Base-by-base conservation (phyloP, 2,888 invertebrate genomes). In the Melinaea menophilus region DNA sequence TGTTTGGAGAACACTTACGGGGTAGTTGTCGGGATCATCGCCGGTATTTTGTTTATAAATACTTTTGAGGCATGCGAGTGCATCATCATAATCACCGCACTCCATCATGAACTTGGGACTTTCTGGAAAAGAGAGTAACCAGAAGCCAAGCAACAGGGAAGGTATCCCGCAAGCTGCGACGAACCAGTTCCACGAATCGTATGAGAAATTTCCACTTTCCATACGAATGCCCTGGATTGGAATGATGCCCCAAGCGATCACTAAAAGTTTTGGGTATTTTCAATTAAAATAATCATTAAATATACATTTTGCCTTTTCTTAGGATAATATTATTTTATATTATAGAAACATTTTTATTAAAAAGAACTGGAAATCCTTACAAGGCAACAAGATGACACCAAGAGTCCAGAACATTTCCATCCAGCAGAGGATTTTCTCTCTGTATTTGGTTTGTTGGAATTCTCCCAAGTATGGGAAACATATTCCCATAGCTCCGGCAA, bases 361-460 rank as follows among this genome's bases (percentile, higher is more conserved):
- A 22, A 22, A 22, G 31, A 51, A 51, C 5, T 9, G 76, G 2
- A 2, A 5, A 51, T 51, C 2, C 92, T 91, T 86, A 95, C 95
- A 89, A 77, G 95, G 95, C 62, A 95, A 83, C 69, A 93, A 80
- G 73, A 95, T 95, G 61, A 95, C 95, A 67, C 95, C 95, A 56
- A 95, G 84, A 46, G 95, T 95, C 96, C 96, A 96, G 86, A 95
- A 95, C 88, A 95, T 91, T 90, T 95, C 95, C 95, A 96, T 95
- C 95, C 95, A 95, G 84, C 95, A 95, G 65, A 95, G 92, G 77
- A 95, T 95, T 75, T 94, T 95, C 81, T 95, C 95, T 79, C 96
- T 92, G 84, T 95, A 94, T 84, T 94, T 94, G 63, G 94, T 94
- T 54, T 94, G 94, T 77, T 95, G 95, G 84, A 95, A 96, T 86